phyloP scores from a whole-genome alignment of 2,113 vertebrate genomes.

The Struthidea cinerea region DNA sequence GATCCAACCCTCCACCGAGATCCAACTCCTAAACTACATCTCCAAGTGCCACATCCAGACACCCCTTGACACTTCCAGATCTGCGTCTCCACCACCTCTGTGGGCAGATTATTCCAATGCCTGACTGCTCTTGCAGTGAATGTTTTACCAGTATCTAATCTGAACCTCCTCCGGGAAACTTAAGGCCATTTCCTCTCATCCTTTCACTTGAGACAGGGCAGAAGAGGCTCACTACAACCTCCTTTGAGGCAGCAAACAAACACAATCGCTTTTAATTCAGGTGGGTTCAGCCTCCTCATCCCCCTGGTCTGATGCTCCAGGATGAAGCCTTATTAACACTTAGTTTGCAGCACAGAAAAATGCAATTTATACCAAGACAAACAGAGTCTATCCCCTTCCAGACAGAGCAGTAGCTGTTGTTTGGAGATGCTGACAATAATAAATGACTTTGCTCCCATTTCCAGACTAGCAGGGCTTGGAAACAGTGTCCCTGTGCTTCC shows the following conservation, averaged over 20 bases:
- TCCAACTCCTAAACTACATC: fast-evolving
- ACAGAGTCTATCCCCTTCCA: not conserved
- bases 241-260: not conserved
- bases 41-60: not conserved
- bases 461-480: not conserved
- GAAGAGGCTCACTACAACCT: not conserved
- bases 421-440: not conserved
- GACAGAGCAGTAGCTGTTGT: not conserved
- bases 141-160: not conserved
- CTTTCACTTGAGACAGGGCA: not conserved
- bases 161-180: not conserved
- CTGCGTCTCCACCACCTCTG: not conserved
- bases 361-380: not conserved
- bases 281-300: not conserved
- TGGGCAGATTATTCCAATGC: not conserved
- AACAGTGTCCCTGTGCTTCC: not conserved
- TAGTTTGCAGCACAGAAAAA: not conserved
- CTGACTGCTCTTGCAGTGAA: not conserved
- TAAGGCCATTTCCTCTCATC: not conserved
- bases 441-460: not conserved
- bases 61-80: too few relatives aligned
- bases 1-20: fast-evolving
- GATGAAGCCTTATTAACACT: not conserved
- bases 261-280: not conserved
- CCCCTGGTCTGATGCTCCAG: not conserved